Conservation (phyloP, 2,113 vertebrate species). For the Boleophthalmus pectinirostris region DNA sequence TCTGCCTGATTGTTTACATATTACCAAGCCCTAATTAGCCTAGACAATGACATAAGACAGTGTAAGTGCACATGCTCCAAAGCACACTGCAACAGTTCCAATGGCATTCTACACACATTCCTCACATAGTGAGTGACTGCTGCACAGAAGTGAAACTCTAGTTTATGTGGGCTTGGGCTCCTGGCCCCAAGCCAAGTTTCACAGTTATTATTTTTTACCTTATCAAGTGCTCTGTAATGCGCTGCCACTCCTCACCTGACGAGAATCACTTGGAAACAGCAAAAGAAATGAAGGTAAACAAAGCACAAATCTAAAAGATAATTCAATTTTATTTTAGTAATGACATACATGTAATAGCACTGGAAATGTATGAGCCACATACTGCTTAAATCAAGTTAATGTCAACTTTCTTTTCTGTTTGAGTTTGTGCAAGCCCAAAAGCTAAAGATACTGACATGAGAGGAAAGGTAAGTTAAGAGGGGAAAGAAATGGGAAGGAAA, state of each 20-base stretch:
- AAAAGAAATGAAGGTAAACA: not conserved
- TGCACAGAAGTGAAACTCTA: conserved; percentile 54
- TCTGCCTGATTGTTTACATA: not conserved
- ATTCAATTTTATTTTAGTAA: not conserved
- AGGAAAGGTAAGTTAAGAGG: conserved; percentile 44
- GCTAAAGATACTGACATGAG: conserved; percentile 34
- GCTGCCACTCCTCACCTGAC: not conserved
- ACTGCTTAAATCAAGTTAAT: not conserved
- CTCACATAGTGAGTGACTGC: conserved; percentile 60
- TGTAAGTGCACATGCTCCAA: conserved; percentile 29
- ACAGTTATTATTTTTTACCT: conserved; percentile 48
- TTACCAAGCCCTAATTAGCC: not conserved
- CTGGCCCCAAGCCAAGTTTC: conserved; percentile 74
- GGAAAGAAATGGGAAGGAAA: conserved; percentile 59
- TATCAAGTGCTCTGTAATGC: conserved; percentile 22
- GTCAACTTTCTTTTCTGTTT: not conserved
- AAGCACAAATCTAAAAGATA: not conserved
- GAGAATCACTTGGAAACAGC: not conserved
- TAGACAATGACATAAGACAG: not conserved
- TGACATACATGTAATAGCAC: not conserved
- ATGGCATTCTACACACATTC: conserved; percentile 60
- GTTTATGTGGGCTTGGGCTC: conserved; percentile 42
- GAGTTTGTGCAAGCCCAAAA: conserved; percentile 6
- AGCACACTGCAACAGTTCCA: conserved; percentile 48
- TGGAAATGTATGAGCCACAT: not conserved